A percentile compares a stretch with the other conserved stretches of the same genome.
These are phyloP conservation scores for Trichoplax adhaerens DNA, from an alignment of 37 sponge, comb jelly and placozoan genomes.

Conservation along the genomic window DNA sequence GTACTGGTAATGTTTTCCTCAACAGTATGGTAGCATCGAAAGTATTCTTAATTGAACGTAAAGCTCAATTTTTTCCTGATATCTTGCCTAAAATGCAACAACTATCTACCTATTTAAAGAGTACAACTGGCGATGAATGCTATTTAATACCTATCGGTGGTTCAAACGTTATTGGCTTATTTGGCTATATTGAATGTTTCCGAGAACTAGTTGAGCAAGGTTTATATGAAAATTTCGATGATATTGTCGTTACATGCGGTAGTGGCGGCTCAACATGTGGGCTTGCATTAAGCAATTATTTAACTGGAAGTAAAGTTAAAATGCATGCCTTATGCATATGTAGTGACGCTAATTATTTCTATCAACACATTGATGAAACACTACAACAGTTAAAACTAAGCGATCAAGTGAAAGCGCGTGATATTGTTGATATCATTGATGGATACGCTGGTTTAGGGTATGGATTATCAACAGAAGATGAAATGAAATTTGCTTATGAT, in stretches of 20 bases:
- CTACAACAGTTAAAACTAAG: slow-evolving; percentile 21
- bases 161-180: slow-evolving; percentile 34
- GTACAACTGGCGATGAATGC: slow-evolving; percentile 19
- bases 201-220: slow-evolving; percentile 55
- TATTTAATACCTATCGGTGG: slow-evolving; percentile 70
- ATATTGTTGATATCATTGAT: slow-evolving; percentile 57
- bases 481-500: neutral
- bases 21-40: no score
- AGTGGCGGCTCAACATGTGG: slow-evolving; percentile 53
- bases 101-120: no score
- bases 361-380: slow-evolving; percentile 30
- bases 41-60: no score
- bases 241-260: slow-evolving; percentile 52
- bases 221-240: slow-evolving; percentile 45
- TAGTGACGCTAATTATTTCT: slow-evolving; percentile 46
- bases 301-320: slow-evolving; percentile 52
- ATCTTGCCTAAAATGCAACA: no score
- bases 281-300: slow-evolving; percentile 51
- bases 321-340: slow-evolving; percentile 65
- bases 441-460: slow-evolving; percentile 70
- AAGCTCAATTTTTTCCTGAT: no score
- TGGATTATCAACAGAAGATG: slow-evolving; percentile 55
- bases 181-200: slow-evolving; percentile 78
- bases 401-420: slow-evolving; percentile 1
- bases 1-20: no score